Evolutionary conservation across 2,113 vertebrate genomes (phyloP).

Genomic region (Martes martes): DNA sequence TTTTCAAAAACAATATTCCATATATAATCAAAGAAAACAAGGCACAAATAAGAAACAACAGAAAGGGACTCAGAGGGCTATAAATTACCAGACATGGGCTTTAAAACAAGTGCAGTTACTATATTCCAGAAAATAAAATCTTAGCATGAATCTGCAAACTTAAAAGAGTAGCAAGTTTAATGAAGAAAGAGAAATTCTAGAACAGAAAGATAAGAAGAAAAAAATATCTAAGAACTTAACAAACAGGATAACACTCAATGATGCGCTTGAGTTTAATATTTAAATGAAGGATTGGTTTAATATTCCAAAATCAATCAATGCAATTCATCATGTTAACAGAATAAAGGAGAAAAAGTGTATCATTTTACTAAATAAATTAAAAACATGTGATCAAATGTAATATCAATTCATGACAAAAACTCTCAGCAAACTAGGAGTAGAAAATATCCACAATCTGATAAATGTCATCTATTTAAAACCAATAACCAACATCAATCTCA

Average conservation of each 20-base stretch:
- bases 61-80: background rate
- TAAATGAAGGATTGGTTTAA: background rate
- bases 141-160: background rate
- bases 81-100: background rate
- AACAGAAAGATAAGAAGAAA: background rate
- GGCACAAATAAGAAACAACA: background rate
- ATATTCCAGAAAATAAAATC: background rate
- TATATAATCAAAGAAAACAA: background rate
- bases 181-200: background rate
- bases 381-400: background rate
- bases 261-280: background rate
- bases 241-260: background rate
- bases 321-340: slow-evolving; percentile 8
- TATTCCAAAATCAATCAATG: background rate
- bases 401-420: background rate
- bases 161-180: background rate
- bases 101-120: background rate
- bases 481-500: background rate
- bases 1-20: background rate
- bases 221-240: background rate
- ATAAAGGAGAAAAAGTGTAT: background rate
- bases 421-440: background rate
- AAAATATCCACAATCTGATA: background rate
- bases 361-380: background rate
- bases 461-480: background rate